Base-by-base conservation (phyloP, 2,113 vertebrate genomes). In the Pollimyrus isidori region DNA sequence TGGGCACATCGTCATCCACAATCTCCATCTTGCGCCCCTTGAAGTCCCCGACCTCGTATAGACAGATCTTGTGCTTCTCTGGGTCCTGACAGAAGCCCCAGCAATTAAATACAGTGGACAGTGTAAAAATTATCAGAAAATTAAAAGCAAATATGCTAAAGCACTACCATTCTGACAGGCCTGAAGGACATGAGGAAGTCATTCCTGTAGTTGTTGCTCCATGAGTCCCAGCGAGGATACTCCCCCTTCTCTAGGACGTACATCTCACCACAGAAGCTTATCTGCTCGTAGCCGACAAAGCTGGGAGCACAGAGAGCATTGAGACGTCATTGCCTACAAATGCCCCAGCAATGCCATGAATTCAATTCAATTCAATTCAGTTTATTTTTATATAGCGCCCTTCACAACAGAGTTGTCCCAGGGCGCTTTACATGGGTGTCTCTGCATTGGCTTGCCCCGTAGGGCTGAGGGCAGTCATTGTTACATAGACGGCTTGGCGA, bases 11-110 rank as follows among this genome's bases (percentile, higher is more conserved):
- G 26, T 97, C 96, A 49, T 97, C 96, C 95, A 96, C 95, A 94
- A 97, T 97, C 95, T 97, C 96, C 96, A 97, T 97, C 93, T 97
- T 97, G 90, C 96, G 95, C 52, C 96, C 96, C 95, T 96, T 96
- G 93, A 95, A 96, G 90, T 96, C 94, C n/a, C 95, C 96, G 4
- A 96, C 94, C 94, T 97, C 96, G 4, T 94, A 96, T 94, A 97
- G 94, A 92, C 96, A 96, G 94, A 97, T 96, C 94, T 97, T 97
- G 94, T 97, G 96, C 94, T 97, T 96, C 93, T 96, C 96, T 0
- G 96, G 95, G 92, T 97, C 96, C 96, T 96, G 83, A 89, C 3
- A n/a, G 42, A 30, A 30, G 35, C 5, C 62, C 11, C 45, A 58
- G 49, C 19, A 39, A 17, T 52, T 52, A 9, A 85, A 45, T 35